Conservation (phyloP, 2,888 invertebrate genomes). For the Xylota sylvarum region DNA sequence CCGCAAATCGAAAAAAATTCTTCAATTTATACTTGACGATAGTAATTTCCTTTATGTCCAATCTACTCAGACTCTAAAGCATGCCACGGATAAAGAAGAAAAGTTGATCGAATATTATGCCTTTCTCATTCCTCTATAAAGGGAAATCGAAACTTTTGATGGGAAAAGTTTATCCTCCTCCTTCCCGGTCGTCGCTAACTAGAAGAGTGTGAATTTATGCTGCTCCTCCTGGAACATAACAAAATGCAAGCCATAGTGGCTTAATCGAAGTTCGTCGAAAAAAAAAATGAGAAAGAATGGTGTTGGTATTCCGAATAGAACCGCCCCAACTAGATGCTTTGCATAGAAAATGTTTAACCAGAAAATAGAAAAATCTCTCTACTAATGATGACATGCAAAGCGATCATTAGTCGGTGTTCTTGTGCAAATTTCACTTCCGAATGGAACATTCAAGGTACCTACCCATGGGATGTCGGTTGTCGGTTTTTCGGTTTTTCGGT, state of each 20-base stretch:
- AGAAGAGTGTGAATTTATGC: constrained; percentile 17
- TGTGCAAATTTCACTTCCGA: constrained; percentile 55
- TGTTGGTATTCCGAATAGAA: not conserved
- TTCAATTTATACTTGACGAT: constrained; percentile 36
- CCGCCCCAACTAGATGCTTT: constrained; percentile 6
- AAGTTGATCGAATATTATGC: constrained; percentile 28
- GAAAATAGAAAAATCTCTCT: constrained; percentile 50
- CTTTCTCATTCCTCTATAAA: constrained; percentile 1
- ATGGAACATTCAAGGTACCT: constrained; percentile 24
- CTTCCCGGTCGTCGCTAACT: not conserved
- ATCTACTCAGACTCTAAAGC: not conserved
- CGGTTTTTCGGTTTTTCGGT: no score
- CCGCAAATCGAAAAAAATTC: constrained; percentile 19
- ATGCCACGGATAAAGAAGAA: not conserved
- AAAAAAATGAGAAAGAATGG: not conserved
- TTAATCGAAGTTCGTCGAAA: constrained; percentile 37
- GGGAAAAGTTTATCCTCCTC: constrained; percentile 63
- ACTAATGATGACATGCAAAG: constrained; percentile 76
- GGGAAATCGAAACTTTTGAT: constrained; percentile 69
- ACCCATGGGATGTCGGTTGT: constrained; percentile 37
- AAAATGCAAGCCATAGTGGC: constrained; percentile 32
- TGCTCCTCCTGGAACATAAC: constrained; percentile 27
- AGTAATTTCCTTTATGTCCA: constrained; percentile 35
- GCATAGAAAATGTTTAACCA: constrained; percentile 39
- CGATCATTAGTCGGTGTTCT: constrained; percentile 69